Evolutionary conservation across 2,797 vertebrate species (phyloP), one percentile per base, ranked within the genome.

Genomic region (Brachyalestes nurse): DNA sequence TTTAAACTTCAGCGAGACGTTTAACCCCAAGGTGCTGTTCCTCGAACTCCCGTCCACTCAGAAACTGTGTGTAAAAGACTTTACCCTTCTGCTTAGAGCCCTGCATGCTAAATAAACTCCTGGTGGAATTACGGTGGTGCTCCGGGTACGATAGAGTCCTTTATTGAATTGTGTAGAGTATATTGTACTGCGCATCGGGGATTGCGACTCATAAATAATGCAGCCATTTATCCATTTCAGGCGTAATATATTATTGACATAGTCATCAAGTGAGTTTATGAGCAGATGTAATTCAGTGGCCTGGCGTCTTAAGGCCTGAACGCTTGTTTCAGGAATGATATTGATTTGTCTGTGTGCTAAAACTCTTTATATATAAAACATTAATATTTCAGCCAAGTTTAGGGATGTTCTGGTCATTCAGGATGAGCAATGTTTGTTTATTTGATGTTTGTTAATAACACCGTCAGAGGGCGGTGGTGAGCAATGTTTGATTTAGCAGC

Each of bases 201-300:
- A 89, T 87, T 49, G 88, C 57, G 77, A 87, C 87, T 90, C 88
- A 90, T 94, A 90, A 92, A 94, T 93, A 90, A 93, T 94, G 91
- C 88, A 93, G 80, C 81, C 78, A 83, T 92, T 91, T 89, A 79
- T 87, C 85, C 86, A 88, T 89, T 89, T 90, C 87, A 86, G 88
- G 85, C 86, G 84, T 86, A 25, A 89, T 92, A 85, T 89, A 86
- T 89, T 91, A 93, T 91, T 92, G 91, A 91, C 89, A 88, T 83
- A 76, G 78, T 78, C 77, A 85, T 90, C 87, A 88, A 92, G 84
- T 83, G 84, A 51, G 80, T 90, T 92, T 89, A 91, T 86, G 77
- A 74, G 87, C 81, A 83, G 77, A 60, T 75, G 83, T 88, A 88
- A 87, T 89, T 82, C 61, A 79, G 55, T 82, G 82, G 80, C 83